Evolutionary conservation across 1,140 invertebrate species (phyloP).

Genomic region (Drosophila erecta): DNA sequence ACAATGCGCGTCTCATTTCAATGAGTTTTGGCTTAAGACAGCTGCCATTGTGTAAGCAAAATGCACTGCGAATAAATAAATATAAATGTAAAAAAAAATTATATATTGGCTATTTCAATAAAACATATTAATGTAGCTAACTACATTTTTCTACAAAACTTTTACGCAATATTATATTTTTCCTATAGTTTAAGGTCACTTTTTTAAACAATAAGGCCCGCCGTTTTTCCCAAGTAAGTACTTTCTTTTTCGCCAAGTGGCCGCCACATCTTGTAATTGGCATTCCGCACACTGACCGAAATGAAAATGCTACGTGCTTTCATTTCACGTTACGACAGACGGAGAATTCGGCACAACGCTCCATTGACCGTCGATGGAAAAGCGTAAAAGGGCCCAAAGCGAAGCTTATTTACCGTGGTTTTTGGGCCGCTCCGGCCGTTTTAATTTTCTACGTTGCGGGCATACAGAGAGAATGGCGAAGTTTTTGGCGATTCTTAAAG

Average conservation of each 20-base stretch:
- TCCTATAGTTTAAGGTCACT: no score
- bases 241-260: conserved; percentile 29
- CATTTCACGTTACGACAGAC: conserved; percentile 70
- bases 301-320: conserved; percentile 83
- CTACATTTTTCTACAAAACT: neutral
- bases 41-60: conserved; percentile 5
- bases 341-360: conserved; percentile 72
- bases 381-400: conserved; percentile 28
- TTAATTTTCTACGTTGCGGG: conserved; percentile 75
- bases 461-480: conserved; percentile 39
- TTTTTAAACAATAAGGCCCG: no score
- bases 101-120: no score
- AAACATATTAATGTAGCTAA: no score
- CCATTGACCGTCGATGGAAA: conserved; percentile 69
- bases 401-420: conserved; percentile 62
- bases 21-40: conserved; percentile 60
- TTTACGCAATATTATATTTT: no score
- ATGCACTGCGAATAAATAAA: neutral
- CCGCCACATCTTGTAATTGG: conserved; percentile 74
- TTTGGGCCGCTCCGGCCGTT: conserved; percentile 33
- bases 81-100: neutral
- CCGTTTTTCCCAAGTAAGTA: neutral
- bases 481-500: conserved; percentile 62
- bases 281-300: conserved; percentile 80
- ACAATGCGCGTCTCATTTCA: conserved; percentile 68